Evolutionary conservation across 2,888 invertebrate genomes (phyloP), one percentile per base, ranked within the genome.

Genomic region (Corythucha ciliata): DNA sequence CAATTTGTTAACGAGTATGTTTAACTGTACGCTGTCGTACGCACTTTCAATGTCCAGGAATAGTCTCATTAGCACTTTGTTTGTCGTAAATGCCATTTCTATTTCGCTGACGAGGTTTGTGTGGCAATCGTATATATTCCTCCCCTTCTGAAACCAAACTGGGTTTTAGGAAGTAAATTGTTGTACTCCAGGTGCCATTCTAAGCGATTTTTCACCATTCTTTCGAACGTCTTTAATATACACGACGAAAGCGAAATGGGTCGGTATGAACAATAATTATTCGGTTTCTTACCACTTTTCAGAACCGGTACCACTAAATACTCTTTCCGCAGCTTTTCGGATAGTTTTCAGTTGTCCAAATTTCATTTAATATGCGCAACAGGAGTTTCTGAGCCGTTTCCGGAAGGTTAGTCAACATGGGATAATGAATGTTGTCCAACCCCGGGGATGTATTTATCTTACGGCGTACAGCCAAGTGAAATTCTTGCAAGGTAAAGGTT

Each of bases 41-140:
- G 40, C 40, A n/a, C 20, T 22, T 39, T 10, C 4, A 5, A 39
- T 39, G 16, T 39, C 40, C 20, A 39, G 21, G 22, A 39, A 39
- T 10, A 4, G 6, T 6, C 20, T 22, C 20, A 33, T 5, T 4
- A 7, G 14, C 4, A 3, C 14, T 7, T 33, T 33, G 4, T 33
- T 18, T 5, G 14, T 18, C 3, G 33, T 33, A 7, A 33, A 33
- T 4, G 33, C 33, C 8, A 33, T 14, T 5, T 33, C 18, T 5
- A 33, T 33, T 16, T 33, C 33, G 16, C 14, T 5, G 8, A 33
- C 18, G 4, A 33, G 8, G 16, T 33, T 4, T 3, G 18, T 5
- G 16, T 33, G 33, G 7, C 16, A 4, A 33, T 33, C 33, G 16
- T 16, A 7, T 18, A 33, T 18, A 14, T 14, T 16, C 7, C 33